These are phyloP conservation scores for Cryptocheilus praepositus DNA, from an alignment of 2,888 invertebrate species.

Conservation along the genomic window DNA sequence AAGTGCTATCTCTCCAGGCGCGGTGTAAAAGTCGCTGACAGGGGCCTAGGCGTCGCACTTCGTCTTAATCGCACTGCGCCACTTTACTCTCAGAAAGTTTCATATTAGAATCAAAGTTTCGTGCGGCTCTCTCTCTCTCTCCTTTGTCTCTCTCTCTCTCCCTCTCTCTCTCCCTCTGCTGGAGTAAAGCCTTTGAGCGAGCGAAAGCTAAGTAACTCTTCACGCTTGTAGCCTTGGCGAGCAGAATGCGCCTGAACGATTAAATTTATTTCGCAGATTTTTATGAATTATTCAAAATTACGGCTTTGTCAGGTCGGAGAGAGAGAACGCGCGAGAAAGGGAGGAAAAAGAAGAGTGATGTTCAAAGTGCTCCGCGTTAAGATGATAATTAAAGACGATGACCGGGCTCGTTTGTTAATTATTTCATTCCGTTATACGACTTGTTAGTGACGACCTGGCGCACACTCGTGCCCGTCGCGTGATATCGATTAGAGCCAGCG, in stretches of 20 bases:
- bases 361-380: too few species aligned
- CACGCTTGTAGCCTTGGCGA: neutral
- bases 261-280: too few species aligned
- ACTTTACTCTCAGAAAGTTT: neutral
- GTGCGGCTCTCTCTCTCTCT: too few species aligned
- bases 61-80: slow-evolving; percentile 6
- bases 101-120: slow-evolving; percentile 9
- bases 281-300: too few species aligned
- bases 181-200: neutral
- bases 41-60: slow-evolving; percentile 2
- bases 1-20: slow-evolving; percentile 7
- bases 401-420: too few species aligned
- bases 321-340: neutral
- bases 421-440: too few species aligned
- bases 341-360: neutral
- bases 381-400: too few species aligned
- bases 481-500: too few species aligned
- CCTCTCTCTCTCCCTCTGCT: too few species aligned
- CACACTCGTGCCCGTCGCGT: too few species aligned
- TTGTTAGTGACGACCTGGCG: too few species aligned
- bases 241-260: neutral
- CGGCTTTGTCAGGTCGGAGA: neutral
- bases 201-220: neutral
- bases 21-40: slow-evolving; percentile 10
- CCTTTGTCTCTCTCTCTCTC: too few species aligned